phyloP scores from a whole-genome alignment of 2,888 invertebrate genomes.

The Ferdinandea cuprea region DNA sequence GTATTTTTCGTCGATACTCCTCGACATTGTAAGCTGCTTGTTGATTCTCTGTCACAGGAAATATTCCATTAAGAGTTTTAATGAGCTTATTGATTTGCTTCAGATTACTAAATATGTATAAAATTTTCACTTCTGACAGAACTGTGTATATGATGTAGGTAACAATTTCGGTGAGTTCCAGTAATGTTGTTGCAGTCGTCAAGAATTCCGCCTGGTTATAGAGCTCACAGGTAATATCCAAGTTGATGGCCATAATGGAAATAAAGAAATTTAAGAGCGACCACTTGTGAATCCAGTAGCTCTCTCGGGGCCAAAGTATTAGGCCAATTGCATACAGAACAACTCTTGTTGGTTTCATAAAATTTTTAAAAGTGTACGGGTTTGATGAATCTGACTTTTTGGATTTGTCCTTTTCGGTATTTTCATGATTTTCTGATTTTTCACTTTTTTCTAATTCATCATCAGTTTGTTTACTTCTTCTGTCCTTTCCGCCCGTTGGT shows the following conservation, averaged over 20 bases:
- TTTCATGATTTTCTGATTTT: neutral
- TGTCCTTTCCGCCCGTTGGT: neutral
- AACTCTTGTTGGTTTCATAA: conserved; percentile 8
- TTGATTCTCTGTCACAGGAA: conserved; percentile 11
- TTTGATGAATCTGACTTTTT: neutral
- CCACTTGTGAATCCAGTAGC: conserved; percentile 6
- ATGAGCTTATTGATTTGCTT: conserved; percentile 13
- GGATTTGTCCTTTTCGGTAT: neutral
- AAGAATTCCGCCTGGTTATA: conserved; percentile 4
- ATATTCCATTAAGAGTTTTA: conserved; percentile 15
- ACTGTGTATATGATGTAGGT: conserved; percentile 17
- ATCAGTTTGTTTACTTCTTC: neutral
- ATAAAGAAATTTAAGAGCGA: conserved; percentile 3
- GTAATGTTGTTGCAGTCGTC: neutral
- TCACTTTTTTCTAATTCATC: neutral
- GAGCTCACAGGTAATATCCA: conserved; percentile 6
- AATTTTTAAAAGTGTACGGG: conserved; percentile 9
- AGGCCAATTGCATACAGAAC: conserved; percentile 2
- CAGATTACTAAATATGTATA: conserved; percentile 6
- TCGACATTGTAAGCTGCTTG: conserved; percentile 13
- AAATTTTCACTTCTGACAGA: conserved; percentile 18
- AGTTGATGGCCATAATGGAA: conserved; percentile 9
- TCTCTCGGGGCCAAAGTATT: conserved; percentile 9
- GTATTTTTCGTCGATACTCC: conserved; percentile 17
- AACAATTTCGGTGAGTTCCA: conserved; percentile 1